Conservation (phyloP, 1,140 invertebrate genomes). For the Vollenhovia emeryi region DNA sequence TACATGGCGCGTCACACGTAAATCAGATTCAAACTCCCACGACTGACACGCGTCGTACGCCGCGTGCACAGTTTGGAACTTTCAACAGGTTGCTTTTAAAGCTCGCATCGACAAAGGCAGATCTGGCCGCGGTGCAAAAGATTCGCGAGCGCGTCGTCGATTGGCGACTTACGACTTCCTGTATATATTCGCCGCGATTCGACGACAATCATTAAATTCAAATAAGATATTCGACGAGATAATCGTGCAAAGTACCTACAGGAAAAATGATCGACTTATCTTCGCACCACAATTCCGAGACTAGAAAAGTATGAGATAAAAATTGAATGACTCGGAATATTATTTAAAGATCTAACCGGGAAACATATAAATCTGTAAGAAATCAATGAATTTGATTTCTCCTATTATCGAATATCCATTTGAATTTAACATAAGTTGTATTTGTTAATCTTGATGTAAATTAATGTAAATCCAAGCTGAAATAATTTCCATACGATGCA, state of each 20-base stretch:
- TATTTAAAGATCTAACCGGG: not conserved
- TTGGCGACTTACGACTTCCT: slow-evolving; percentile 40
- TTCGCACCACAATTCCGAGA: not conserved
- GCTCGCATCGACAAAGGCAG: slow-evolving; percentile 57
- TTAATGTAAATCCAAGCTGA: not conserved
- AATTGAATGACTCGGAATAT: not conserved
- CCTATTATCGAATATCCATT: not conserved
- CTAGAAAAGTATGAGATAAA: not conserved
- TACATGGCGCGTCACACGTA: slow-evolving; percentile 48
- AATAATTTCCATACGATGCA: not conserved
- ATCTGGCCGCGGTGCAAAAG: slow-evolving; percentile 35
- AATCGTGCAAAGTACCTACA: not conserved
- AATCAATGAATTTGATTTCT: not conserved
- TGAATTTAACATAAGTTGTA: not conserved
- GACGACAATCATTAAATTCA: not conserved
- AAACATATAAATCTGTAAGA: not conserved
- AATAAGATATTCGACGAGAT: not conserved
- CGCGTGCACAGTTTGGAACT: slow-evolving; percentile 52
- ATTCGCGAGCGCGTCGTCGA: slow-evolving; percentile 22
- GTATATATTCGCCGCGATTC: not conserved
- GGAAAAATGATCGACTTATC: not conserved
- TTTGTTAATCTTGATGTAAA: not conserved
- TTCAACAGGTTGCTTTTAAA: slow-evolving; percentile 69
- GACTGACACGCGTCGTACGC: slow-evolving; percentile 52
- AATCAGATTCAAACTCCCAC: slow-evolving; percentile 57